A percentile compares a stretch with the other conserved stretches of the same genome.
phyloP scores from a whole-genome alignment of 35 echinoderm and acorn worm species.

The Holothuria glaberrima region DNA sequence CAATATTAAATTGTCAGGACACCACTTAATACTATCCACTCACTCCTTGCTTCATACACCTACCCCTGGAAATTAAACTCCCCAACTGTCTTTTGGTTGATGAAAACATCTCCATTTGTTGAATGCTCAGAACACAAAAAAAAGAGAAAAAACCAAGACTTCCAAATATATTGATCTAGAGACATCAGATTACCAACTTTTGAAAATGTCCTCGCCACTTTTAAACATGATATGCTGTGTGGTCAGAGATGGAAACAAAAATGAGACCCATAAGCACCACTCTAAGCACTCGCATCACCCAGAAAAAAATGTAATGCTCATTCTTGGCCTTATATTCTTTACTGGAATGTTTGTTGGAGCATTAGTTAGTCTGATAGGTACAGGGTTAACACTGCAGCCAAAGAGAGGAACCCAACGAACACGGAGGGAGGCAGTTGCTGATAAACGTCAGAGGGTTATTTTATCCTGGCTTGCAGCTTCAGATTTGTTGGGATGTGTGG shows the following conservation, averaged over 20 bases:
- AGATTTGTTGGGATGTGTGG: constrained; percentile 39
- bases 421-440: constrained; percentile 27
- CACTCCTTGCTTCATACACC: no score
- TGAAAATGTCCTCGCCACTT: constrained; percentile 32
- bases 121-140: no score
- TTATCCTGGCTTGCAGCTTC: constrained; percentile 41
- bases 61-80: no score
- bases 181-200: no score
- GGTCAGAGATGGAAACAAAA: neutral
- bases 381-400: constrained; percentile 15
- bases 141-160: no score
- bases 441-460: constrained; percentile 34
- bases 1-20: no score
- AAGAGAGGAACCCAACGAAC: constrained; percentile 26
- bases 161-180: no score
- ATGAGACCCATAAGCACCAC: no score
- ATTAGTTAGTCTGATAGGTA: constrained; percentile 5
- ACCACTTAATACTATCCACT: no score
- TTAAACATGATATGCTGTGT: constrained; percentile 24
- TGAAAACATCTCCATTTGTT: no score
- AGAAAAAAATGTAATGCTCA: neutral
- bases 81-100: no score
- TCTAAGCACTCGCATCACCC: no score
- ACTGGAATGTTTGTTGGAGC: constrained; percentile 8
- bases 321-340: constrained; percentile 33